Base-by-base conservation (phyloP, 2,113 vertebrate genomes). In the Pelodiscus sinensis region DNA sequence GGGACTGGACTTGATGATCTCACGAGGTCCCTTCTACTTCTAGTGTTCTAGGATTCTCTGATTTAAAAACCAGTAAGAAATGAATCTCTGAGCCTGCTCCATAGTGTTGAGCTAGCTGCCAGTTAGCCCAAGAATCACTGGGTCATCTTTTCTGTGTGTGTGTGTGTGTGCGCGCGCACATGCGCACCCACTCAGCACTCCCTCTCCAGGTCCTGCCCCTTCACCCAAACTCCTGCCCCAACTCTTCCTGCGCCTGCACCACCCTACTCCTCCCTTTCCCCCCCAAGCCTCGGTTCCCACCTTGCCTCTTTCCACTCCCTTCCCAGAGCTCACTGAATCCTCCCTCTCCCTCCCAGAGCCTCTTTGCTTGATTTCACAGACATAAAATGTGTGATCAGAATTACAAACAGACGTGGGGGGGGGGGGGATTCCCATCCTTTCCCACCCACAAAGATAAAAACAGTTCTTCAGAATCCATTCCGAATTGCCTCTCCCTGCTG, bases 401-500 rank as follows among this genome's bases (percentile, higher is more conserved):
- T 95, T 91, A 91, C 90, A 96, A 93, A 56, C 96, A 97, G 95
- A 93, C 82, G 82, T 78, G 84, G 62, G 89, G 84, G 54, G 89
- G 51, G 90, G 79, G 14, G 11, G 22, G 44, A 87, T 9, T 1
- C 51, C 38, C 68, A 84, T 92, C 78, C 38, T 89, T 81, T 96
- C 84, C 96, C 94, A 92, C 96, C 95, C 95, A 96, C 92, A 84
- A 91, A 68, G 95, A 96, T 95, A 92, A 94, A 96, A 95, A 95
- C 90, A 87, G 14, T 56, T 96, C 73, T 90, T 79, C 0, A 31
- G 60, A 82, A 82, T 22, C 95, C 90, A 65, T 90, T 96, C 96
- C 89, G 85, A 94, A 92, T 96, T 87, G 87, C 91, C 86, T 81
- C 24, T 35, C 81, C 82, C 6, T 0, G 80, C 75, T 87, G 92